Evolutionary conservation across 2,888 invertebrate species (phyloP).

Genomic region (Dynastes maya): DNA sequence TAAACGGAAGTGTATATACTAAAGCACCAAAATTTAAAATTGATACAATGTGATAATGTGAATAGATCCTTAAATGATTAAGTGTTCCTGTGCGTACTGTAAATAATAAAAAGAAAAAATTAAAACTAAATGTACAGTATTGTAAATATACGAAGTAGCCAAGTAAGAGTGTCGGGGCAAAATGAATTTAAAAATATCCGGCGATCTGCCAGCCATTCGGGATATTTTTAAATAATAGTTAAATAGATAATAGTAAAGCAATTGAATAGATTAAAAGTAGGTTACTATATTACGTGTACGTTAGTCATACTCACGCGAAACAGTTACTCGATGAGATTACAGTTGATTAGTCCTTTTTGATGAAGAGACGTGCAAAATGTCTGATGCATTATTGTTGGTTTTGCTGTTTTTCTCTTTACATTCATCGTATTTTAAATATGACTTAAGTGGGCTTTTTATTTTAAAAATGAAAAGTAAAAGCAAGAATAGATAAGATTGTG

Average conservation of each 20-base stretch:
- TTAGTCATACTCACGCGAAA: constrained; percentile 21
- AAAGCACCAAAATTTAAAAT: neutral
- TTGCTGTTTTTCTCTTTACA: neutral
- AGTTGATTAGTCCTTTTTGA: constrained; percentile 15
- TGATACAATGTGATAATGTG: neutral
- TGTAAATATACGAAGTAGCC: constrained; percentile 14
- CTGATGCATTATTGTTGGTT: constrained; percentile 2
- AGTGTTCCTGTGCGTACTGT: constrained; percentile 1
- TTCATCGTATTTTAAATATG: constrained; percentile 32
- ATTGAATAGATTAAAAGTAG: constrained; percentile 4
- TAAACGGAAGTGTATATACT: neutral
- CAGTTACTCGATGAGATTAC: constrained; percentile 45
- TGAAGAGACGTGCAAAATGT: neutral
- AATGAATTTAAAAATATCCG: constrained; percentile 19
- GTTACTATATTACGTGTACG: neutral
- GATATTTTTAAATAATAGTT: constrained; percentile 6
- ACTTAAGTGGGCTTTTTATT: constrained; percentile 15
- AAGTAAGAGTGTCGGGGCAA: neutral
- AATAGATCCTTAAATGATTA: no score
- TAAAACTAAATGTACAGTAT: constrained; percentile 25
- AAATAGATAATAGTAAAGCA: neutral
- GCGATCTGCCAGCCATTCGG: constrained; percentile 5
- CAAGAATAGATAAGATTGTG: no score
- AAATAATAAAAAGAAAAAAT: neutral
- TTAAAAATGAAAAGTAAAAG: neutral